A percentile compares a stretch with the other conserved stretches of the same genome.
These are phyloP conservation scores for Diplodus sargus DNA, from an alignment of 2,797 vertebrate genomes.

Conservation along the genomic window DNA sequence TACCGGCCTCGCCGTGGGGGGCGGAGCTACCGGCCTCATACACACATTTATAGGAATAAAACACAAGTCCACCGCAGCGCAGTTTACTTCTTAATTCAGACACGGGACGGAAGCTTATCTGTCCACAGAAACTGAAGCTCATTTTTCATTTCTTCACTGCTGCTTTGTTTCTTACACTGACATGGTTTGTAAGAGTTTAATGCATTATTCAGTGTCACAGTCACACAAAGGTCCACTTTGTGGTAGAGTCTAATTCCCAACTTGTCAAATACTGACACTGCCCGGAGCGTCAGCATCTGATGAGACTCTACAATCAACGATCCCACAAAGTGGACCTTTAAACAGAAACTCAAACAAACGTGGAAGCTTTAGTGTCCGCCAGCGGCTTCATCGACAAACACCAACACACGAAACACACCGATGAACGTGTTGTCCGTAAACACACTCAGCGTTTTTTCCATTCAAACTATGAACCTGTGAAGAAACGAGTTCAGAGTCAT, in stretches of 20 bases:
- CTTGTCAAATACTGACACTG: too few relatives aligned
- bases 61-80: background rate
- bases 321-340: background rate
- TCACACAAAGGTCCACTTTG: too few relatives aligned
- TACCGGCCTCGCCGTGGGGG: conserved; percentile 2
- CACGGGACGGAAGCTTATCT: conserved; percentile 13
- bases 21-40: conserved; percentile 1
- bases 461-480: too few relatives aligned
- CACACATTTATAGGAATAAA: background rate
- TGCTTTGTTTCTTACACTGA: background rate
- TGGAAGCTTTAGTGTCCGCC: background rate
- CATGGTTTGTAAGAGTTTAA: background rate
- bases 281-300: too few relatives aligned
- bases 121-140: background rate
- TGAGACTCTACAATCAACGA: too few relatives aligned
- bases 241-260: too few relatives aligned
- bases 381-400: too few relatives aligned
- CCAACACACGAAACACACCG: too few relatives aligned
- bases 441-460: too few relatives aligned
- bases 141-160: background rate
- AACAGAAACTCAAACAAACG: conserved; percentile 8
- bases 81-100: conserved; percentile 15
- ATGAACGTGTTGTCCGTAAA: too few relatives aligned
- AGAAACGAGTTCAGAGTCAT: too few relatives aligned
- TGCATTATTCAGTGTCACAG: background rate